Base-by-base conservation (phyloP, 2,888 invertebrate species). In the Drosophila colorata region DNA sequence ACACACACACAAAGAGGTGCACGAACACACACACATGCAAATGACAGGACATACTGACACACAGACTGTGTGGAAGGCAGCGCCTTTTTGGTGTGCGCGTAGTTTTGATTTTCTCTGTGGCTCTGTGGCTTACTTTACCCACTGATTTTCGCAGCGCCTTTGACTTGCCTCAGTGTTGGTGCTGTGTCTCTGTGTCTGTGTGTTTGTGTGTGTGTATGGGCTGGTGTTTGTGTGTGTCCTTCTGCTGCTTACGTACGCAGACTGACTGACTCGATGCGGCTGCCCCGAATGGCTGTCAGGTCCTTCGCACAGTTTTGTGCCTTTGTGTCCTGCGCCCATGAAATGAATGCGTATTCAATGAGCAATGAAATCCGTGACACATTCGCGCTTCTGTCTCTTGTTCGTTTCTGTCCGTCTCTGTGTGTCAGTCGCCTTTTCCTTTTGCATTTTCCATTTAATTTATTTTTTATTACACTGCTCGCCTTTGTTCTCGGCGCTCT, bases 321-420 rank as follows among this genome's bases (percentile, higher is more conserved):
- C 71, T 56, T 71, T 63, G 58, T 58, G 65, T 76, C 67, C 64
- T 72, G 68, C 61, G 53, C 57, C 82, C 71, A 71, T 80, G 87
- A 79, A 85, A 88, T 86, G 88, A 86, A 88, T 88, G 88, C 85
- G 85, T 83, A 85, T 85, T 88, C 85, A 89, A 85, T 85, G 85
- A 88, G 88, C 85, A 89, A 85, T 85, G 82, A 85, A 89, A 89
- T 89, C 85, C 88, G 88, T 89, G 85, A 89, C 86, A 88, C 89
- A 88, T 89, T 88, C 89, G 88, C 89, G 85, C 83, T 79, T 75
- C 56, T 58, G 40, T 69, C 65, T 67, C 53, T 55, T 46, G 18
- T 44, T 28, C n/a, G n/a, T n/a, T n/a, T n/a, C 56, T 47, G 40
- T 56, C 38, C 37, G 38, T 59, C 46, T 46, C 48, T 37, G 16